phyloP scores from a whole-genome alignment of 2,888 invertebrate species.

The Chrysolina americana region DNA sequence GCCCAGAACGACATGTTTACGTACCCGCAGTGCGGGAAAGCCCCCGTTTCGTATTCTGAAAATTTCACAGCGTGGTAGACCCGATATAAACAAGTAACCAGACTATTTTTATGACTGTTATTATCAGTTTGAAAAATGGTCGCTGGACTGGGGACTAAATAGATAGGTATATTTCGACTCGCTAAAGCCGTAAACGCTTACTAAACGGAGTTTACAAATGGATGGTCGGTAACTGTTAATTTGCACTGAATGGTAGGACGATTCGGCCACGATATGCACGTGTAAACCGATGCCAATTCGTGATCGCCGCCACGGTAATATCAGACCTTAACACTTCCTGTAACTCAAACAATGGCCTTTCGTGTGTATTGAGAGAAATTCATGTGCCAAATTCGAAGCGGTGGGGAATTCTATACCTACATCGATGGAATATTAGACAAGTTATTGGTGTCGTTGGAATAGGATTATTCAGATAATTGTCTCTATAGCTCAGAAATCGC shows the following conservation, averaged over 20 bases:
- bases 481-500: not conserved
- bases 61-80: too few relatives aligned
- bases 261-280: conserved; percentile 25
- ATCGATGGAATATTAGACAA: not conserved
- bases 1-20: too few relatives aligned
- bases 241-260: conserved; percentile 30
- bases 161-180: not conserved
- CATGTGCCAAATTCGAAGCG: conserved; percentile 3
- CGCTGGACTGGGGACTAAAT: too few relatives aligned
- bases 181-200: conserved; percentile 1
- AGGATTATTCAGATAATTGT: not conserved
- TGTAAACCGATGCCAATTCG: conserved; percentile 45
- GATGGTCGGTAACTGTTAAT: conserved; percentile 17
- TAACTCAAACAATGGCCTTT: conserved; percentile 33
- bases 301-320: conserved; percentile 41
- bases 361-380: conserved; percentile 25
- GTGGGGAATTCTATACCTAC: too few relatives aligned
- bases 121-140: too few relatives aligned
- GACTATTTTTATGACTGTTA: too few relatives aligned
- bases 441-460: not conserved
- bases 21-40: too few relatives aligned
- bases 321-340: conserved; percentile 46
- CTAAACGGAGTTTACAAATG: conserved; percentile 16
- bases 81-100: too few relatives aligned
- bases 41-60: too few relatives aligned